Base-by-base conservation (phyloP, 1,140 invertebrate species). In the Calliopsis andreniformis region DNA sequence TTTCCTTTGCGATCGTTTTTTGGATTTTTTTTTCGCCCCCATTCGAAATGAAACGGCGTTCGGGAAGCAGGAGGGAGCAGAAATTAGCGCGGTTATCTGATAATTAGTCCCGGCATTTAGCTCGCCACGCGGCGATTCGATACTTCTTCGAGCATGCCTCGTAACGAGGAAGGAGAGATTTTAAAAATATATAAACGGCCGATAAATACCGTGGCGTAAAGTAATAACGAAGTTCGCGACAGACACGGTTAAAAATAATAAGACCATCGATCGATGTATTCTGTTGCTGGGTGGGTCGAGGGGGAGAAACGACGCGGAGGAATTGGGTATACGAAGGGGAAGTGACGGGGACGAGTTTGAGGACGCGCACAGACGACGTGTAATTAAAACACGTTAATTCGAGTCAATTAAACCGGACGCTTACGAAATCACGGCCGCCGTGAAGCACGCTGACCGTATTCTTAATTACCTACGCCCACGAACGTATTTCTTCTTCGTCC, bases 331-430 rank as follows among this genome's bases (percentile, higher is more conserved):
- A 25, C 8, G 20, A 32, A 43, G 28, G 5, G 20, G 55, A 42
- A 56, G 47, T 12, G 16, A 20, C 47, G 18, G 20, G 49, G 23
- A 32, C 2, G 35, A 39, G 35, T 10, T 39, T 7, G 58, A 39
- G 16, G 42, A 53, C 3, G 59, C n/a, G 32, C 14, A 25, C 56
- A 30, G n/a, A 8, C 42, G 25, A 30, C 30, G 73, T 61, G 70
- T 80, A 83, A 84, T 85, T 85, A 80, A 86, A 85, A 80, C 78
- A 69, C 70, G 78, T 84, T 85, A 80, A 84, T 80, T 82, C 76
- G 76, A 83, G 81, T 79, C 73, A 85, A 86, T 86, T 86, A 85
- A 86, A 85, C 71, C 45, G 70, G 43, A 70, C 53, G 56, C 55
- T 71, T 82, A 70, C 75, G 80, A 80, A 86, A 82, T 78, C 75